phyloP scores from a whole-genome alignment of 2,113 vertebrate genomes.

The Hiodon alosoides region DNA sequence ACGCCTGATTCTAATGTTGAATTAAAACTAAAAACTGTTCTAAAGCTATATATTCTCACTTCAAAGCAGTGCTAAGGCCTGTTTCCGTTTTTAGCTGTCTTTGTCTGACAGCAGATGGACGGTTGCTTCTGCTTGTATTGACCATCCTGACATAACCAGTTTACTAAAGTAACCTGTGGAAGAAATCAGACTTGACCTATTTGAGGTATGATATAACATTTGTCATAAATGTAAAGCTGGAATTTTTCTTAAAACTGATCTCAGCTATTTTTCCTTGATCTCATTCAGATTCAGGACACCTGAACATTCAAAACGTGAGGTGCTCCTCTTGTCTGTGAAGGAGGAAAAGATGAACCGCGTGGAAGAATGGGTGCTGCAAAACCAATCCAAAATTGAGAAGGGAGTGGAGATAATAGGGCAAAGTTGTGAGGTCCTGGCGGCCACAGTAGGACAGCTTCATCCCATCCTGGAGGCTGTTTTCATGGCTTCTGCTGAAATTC shows the following conservation, averaged over 20 bases:
- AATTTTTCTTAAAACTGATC: too few species aligned
- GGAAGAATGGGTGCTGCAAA: slow-evolving; percentile 64
- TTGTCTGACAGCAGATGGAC: background rate
- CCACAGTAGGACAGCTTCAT: slow-evolving; percentile 66
- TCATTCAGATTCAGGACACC: slow-evolving; percentile 48
- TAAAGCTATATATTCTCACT: too few species aligned
- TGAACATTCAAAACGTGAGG: slow-evolving; percentile 18
- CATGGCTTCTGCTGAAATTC: slow-evolving; percentile 57
- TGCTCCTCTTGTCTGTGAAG: slow-evolving; percentile 24
- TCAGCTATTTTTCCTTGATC: slow-evolving; percentile 39
- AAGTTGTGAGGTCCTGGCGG: slow-evolving; percentile 61
- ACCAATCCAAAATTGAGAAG: slow-evolving; percentile 67
- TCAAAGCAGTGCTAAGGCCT: too few species aligned
- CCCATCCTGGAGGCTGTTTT: slow-evolving; percentile 67
- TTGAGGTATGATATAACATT: background rate
- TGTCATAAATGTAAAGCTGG: background rate
- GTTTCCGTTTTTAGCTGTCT: too few species aligned
- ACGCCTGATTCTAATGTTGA: slow-evolving; percentile 37
- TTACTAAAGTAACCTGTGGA: background rate
- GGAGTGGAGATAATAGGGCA: slow-evolving; percentile 68
- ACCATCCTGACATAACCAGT: background rate
- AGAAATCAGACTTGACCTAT: background rate
- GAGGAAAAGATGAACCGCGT: slow-evolving; percentile 56
- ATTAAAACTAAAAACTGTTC: background rate
- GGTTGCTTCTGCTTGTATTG: background rate